Evolutionary conservation across 2,113 vertebrate genomes (phyloP).

Genomic region (Oophaga pumilio): DNA sequence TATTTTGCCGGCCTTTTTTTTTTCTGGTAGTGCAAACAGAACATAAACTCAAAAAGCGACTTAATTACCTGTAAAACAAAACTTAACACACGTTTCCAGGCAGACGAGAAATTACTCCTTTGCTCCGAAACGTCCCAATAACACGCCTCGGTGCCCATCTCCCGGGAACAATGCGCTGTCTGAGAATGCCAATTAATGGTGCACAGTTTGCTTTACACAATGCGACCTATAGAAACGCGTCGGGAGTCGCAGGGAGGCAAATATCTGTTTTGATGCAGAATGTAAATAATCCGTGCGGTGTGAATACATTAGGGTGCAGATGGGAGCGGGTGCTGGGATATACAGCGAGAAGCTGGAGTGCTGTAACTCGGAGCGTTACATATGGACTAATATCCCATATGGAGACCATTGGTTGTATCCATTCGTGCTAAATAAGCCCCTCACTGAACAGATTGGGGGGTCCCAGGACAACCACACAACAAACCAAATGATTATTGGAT

Average conservation of each 20-base stretch:
- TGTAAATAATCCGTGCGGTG: conserved; percentile 3
- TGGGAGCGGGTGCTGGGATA: no score
- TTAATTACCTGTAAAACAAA: conserved; percentile 61
- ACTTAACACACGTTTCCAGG: conserved; percentile 53
- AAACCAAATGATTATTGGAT: no score
- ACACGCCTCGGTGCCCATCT: conserved; percentile 37
- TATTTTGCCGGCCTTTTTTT: conserved; percentile 82
- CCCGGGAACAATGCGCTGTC: conserved; percentile 17
- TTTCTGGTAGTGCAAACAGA: conserved; percentile 80
- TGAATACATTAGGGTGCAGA: neutral
- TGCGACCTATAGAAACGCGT: conserved; percentile 22
- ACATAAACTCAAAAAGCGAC: conserved; percentile 74
- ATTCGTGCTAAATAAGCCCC: no score
- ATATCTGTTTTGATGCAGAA: neutral
- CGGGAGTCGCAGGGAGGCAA: neutral
- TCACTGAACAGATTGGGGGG: no score
- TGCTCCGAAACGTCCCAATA: conserved; percentile 41
- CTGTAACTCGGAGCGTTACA: neutral
- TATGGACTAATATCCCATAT: neutral
- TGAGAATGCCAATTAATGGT: conserved; percentile 26
- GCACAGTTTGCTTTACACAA: conserved; percentile 16
- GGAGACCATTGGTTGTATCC: neutral
- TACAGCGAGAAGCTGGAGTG: neutral
- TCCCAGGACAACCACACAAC: no score
- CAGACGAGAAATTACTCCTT: conserved; percentile 49